Evolutionary conservation across 1,140 invertebrate genomes (phyloP), one percentile per base, ranked within the genome.

Genomic region (Meteorus sp.): DNA sequence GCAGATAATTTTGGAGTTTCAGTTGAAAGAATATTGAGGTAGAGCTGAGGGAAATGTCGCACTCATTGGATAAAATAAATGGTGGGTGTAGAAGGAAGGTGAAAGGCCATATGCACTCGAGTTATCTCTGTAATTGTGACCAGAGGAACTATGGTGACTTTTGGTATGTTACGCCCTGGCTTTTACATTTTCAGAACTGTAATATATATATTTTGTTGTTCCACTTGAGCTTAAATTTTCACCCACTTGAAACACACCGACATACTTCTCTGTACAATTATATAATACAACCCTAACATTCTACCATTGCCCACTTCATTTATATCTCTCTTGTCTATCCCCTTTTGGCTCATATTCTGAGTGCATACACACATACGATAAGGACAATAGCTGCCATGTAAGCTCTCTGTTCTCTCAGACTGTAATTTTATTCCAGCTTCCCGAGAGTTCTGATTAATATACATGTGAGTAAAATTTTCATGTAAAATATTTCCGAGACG

Each of bases 331-430:
- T 58, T 47, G 48, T 58, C 20, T 47, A 37, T 50, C 45, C 55
- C 47, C 15, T 37, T n/a, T n/a, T n/a, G n/a, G n/a, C n/a, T n/a
- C n/a, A n/a, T n/a, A n/a, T n/a, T n/a, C n/a, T n/a, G n/a, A n/a
- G n/a, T n/a, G n/a, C n/a, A n/a, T n/a, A n/a, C n/a, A n/a, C n/a
- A n/a, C n/a, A 45, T 25, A 29, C 54, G 66, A 65, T 69, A 69
- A 69, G 61, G 61, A 69, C 61, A 64, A 67, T 67, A 62, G 65
- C 64, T 69, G 67, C 63, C 63, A 69, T 65, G 65, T 61, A n/a
- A n/a, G 63, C 59, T 57, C 45, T 55, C 37, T 60, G 45, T 55
- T 63, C 56, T 56, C 45, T 51, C 50, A 27, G 44, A 48, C 55
- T 58, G 54, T 62, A 44, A 44, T 52, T 35, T 39, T 29, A 58